A percentile compares a stretch with the other conserved stretches of the same genome.
phyloP scores from a whole-genome alignment of 2,797 vertebrate species.

The Platalea minor region DNA sequence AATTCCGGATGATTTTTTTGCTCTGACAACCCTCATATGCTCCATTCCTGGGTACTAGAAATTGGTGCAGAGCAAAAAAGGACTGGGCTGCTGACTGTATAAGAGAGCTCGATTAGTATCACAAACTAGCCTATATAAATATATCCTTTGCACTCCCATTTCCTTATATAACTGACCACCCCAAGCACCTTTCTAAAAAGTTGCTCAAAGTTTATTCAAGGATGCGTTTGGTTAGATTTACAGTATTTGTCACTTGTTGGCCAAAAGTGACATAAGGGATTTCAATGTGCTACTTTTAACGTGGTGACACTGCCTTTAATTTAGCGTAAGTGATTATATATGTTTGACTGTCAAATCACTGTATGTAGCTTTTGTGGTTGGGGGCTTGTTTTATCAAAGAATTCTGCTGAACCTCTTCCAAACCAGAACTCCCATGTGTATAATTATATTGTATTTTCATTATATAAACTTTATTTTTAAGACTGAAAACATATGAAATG shows the following conservation, averaged over 20 bases:
- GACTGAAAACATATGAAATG: conserved; percentile 49
- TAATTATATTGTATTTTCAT: conserved; percentile 66
- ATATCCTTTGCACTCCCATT: neutral
- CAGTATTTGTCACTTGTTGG: conserved; percentile 27
- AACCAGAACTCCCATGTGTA: conserved; percentile 63
- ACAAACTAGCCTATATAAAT: neutral
- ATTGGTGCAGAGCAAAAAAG: neutral
- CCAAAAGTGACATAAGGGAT: conserved; percentile 19
- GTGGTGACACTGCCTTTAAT: conserved; percentile 41
- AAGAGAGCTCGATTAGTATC: neutral
- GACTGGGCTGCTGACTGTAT: neutral
- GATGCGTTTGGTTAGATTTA: conserved; percentile 17
- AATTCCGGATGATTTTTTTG: neutral
- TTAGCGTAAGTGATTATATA: conserved; percentile 49
- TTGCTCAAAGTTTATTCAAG: conserved; percentile 14
- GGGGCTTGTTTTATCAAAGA: conserved; percentile 69
- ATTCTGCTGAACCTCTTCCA: conserved; percentile 65
- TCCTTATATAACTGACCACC: neutral
- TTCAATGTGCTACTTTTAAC: neutral
- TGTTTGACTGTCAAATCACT: conserved; percentile 33
- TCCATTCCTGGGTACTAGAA: neutral
- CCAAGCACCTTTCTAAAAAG: neutral
- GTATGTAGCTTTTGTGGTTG: conserved; percentile 61
- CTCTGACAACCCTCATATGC: neutral
- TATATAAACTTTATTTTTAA: conserved; percentile 61